Percentiles rank a stretch among this genome's conserved stretches.
These are phyloP conservation scores for Dromas ardeola DNA, from an alignment of 2,113 vertebrate species.

Conservation along the genomic window DNA sequence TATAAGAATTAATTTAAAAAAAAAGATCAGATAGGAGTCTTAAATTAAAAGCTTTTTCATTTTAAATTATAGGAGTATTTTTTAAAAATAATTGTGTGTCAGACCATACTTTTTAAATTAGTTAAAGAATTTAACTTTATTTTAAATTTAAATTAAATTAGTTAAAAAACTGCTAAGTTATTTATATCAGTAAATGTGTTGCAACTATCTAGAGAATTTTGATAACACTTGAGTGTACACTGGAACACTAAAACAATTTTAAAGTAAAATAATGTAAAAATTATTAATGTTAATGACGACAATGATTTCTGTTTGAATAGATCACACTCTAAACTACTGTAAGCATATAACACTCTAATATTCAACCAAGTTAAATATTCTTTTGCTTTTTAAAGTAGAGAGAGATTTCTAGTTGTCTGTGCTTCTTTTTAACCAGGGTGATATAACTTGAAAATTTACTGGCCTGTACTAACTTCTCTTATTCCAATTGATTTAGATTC, in stretches of 20 bases:
- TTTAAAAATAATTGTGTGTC: background rate
- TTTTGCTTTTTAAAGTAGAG: background rate
- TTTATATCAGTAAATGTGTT: background rate
- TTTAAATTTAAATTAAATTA: background rate
- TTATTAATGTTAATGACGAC: rapidly evolving
- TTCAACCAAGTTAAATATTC: background rate
- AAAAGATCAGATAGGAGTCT: background rate
- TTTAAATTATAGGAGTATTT: background rate
- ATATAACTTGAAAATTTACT: background rate
- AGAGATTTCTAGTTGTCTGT: background rate
- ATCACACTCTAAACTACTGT: background rate
- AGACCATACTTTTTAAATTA: background rate
- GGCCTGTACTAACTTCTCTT: background rate
- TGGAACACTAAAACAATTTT: background rate
- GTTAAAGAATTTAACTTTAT: background rate
- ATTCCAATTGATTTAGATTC: background rate
- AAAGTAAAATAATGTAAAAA: background rate
- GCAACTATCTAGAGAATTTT: background rate
- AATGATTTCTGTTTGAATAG: background rate
- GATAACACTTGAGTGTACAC: background rate
- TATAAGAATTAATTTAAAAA: background rate
- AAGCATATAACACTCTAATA: background rate
- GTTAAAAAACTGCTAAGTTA: background rate
- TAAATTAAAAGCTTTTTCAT: background rate
- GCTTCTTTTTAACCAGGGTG: background rate